Evolutionary conservation across 2,797 vertebrate species (phyloP), one percentile per base, ranked within the genome.

Genomic region (Semaprochilodus insignis): DNA sequence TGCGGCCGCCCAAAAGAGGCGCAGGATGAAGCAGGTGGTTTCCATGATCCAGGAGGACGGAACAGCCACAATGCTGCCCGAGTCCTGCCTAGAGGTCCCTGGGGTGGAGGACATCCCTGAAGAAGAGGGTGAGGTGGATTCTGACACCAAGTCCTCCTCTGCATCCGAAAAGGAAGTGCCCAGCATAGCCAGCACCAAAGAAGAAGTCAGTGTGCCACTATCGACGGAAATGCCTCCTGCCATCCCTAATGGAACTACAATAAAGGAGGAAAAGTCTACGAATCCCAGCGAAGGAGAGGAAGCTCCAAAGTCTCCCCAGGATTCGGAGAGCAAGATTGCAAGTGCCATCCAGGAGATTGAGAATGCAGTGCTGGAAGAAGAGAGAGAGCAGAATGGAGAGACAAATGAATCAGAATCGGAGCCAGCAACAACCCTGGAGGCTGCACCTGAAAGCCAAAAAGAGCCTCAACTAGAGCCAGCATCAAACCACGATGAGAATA

Each of bases 21-120:
- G 94, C 62, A 93, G 97, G 81, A 91, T 90, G 90, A 98, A 96
- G 91, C 97, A 98, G 85, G 96, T 99, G 81, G 95, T 99, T 84
- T 99, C 97, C 0, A 95, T 98, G 90, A 96, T 99, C 90, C 96
- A 97, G 91, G 91, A 2, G 88, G 97, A 74, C 71, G 95, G 77
- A 80, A 79, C 0, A 6, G 27, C 74, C 0, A 34, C 71, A 15
- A 8, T 23, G 0, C 87, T 93, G 74, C 90, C 93, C 15, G 93
- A 95, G 52, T 91, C 91, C 0, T 90, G 90, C 0, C 16, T 91
- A 0, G 96, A 95, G 83, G 87, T 57, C 0, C 88, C 95, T 0
- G 74, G 86, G 6, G 83, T 90, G 6, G 90, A 92, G 0, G 2
- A 87, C 78, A 94, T 95, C 78, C 91, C 88, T 0, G 92, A 93